Evolutionary conservation across 2,113 vertebrate species (phyloP), one percentile per base, ranked within the genome.

Genomic region (Chionomys nivalis): DNA sequence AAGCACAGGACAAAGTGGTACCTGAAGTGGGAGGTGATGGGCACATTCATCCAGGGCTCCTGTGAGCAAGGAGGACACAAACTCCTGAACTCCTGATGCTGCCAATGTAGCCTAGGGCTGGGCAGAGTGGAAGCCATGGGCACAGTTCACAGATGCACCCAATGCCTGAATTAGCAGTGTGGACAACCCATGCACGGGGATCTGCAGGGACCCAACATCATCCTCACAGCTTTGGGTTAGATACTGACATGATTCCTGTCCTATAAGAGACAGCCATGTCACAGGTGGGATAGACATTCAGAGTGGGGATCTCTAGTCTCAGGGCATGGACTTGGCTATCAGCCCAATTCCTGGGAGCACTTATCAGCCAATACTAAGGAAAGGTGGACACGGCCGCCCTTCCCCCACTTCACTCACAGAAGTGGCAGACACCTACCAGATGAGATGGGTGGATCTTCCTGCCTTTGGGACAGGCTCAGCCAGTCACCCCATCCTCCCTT

Each of bases 191-290:
- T 47, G 16, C 4, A 47, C 42, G 5, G 11, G 19, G 26, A 65
- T 42, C 61, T 66, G 16, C 39, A 1, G 33, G 26, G 5, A 66
- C 39, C 26, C 42, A 63, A 33, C 33, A 66, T 66, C 39, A 66
- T 28, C 26, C 33, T 85, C 61, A 44, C 26, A 33, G 61, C 28
- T 66, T 65, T 2, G 0, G 0, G 19, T 8, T 66, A 72, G 42
- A 5, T 42, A 13, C 49, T 55, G 0, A 39, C 23, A 1, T 0
- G 3, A 14, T 42, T 39, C 44, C 5, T 11, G 1, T 33, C n/a
- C 49, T 24, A 4, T 66, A 44, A 5, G 6, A 65, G 7, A 58
- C 19, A 42, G 19, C 55, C 3, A 7, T 63, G 52, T 13, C 4
- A 5, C 24, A 8, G 19, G 3, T 7, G 2, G 24, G 36, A 8